Percentiles rank a stretch among this genome's conserved stretches.
These are phyloP conservation scores for Sciaenops ocellatus DNA, from an alignment of 2,797 vertebrate genomes.

Conservation along the genomic window DNA sequence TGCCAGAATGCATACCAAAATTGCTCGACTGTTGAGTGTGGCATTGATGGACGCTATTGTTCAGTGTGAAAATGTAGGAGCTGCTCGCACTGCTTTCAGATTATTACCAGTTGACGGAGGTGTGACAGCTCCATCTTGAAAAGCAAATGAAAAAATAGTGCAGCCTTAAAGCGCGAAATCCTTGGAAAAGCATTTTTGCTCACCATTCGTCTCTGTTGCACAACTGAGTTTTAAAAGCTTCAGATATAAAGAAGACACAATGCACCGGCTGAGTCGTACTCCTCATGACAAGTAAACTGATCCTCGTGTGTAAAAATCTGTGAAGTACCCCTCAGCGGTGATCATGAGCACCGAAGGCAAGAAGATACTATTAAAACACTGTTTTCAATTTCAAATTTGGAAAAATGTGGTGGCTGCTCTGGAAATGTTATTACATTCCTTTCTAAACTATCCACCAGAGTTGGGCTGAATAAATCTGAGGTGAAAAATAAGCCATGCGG, in stretches of 20 bases:
- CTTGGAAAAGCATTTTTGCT: background rate
- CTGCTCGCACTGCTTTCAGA: conserved; percentile 5
- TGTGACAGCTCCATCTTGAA: background rate
- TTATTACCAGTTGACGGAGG: background rate
- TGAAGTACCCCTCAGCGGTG: background rate
- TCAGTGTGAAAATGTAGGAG: background rate
- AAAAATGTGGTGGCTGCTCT: background rate
- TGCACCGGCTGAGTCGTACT: background rate
- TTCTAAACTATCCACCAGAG: background rate
- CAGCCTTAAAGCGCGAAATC: background rate
- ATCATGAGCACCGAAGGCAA: background rate
- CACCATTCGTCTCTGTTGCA: background rate
- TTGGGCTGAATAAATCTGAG: background rate
- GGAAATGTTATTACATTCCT: conserved; percentile 8
- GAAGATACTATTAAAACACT: background rate
- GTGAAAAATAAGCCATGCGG: background rate
- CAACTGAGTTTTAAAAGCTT: conserved; percentile 7
- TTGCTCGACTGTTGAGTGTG: background rate
- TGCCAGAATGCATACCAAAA: conserved; percentile 8
- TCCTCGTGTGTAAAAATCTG: background rate
- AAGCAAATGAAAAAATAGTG: background rate
- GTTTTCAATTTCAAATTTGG: background rate
- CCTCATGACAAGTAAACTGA: background rate
- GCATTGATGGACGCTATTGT: background rate
- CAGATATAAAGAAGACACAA: background rate